Conservation (phyloP, 2,888 invertebrate species). For the Idaea dimidiata region DNA sequence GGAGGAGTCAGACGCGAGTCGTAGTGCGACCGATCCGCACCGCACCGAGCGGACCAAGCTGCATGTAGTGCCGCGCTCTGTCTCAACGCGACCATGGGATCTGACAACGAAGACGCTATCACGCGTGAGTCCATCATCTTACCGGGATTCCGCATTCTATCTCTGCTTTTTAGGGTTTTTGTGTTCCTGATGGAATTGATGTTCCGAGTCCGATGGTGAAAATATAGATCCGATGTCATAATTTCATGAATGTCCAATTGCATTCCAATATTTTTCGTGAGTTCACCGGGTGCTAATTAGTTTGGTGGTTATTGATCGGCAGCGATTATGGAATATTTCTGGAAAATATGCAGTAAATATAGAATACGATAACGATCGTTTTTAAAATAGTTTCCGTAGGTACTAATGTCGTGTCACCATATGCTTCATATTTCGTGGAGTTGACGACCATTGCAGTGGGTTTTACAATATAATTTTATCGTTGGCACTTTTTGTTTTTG, state of each 20-base stretch:
- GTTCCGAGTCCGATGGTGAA: background rate
- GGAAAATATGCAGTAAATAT: background rate
- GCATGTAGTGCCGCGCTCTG: conserved; percentile 18
- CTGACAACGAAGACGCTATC: conserved; percentile 50
- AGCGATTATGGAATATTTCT: background rate
- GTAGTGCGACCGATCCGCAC: conserved; percentile 27
- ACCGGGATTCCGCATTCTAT: background rate
- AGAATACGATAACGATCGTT: background rate
- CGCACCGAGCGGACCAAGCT: background rate
- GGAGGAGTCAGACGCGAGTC: conserved; percentile 56
- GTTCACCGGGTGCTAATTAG: background rate
- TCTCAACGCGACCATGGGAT: conserved; percentile 47
- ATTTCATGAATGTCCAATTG: background rate
- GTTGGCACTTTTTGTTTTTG: background rate
- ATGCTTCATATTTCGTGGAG: background rate
- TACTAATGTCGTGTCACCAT: background rate
- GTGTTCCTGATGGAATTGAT: background rate
- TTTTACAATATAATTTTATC: too few relatives aligned
- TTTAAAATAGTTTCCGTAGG: conserved; percentile 1
- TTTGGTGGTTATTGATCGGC: background rate
- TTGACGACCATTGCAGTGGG: background rate
- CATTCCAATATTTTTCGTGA: background rate
- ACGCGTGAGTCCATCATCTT: conserved; percentile 50
- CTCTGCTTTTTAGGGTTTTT: background rate
- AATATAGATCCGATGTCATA: background rate